phyloP scores from a whole-genome alignment of 2,888 invertebrate species.

The Eupsilia transversa region DNA sequence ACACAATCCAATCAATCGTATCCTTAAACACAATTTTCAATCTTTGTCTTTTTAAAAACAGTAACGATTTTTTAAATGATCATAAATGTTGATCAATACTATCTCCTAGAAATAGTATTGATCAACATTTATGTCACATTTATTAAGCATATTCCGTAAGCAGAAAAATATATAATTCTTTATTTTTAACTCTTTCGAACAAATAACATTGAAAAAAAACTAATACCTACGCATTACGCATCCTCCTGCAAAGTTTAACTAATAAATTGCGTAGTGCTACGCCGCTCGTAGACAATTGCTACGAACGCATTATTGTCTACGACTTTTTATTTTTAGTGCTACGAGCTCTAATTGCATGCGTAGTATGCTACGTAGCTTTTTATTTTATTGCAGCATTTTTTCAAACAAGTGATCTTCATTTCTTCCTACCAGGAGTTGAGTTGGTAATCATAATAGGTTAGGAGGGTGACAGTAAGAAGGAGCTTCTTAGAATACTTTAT shows the following conservation, averaged over 20 bases:
- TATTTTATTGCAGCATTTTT: not conserved
- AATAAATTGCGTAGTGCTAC: constrained; percentile 50
- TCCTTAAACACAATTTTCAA: too few species aligned
- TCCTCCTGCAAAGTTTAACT: constrained; percentile 12
- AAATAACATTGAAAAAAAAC: not conserved
- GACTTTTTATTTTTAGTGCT: constrained; percentile 35
- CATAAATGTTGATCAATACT: too few species aligned
- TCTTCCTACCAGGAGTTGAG: not conserved
- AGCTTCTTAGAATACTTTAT: not conserved
- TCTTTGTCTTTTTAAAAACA: too few species aligned
- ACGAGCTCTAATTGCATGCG: constrained; percentile 37
- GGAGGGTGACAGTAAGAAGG: not conserved
- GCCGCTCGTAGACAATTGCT: constrained; percentile 63
- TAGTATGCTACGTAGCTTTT: constrained; percentile 13
- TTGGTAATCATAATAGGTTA: not conserved
- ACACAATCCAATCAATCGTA: too few species aligned
- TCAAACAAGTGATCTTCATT: not conserved
- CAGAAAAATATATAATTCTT: not conserved
- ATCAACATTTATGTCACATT: not conserved
- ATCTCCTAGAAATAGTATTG: not conserved
- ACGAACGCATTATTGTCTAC: constrained; percentile 52
- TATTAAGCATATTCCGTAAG: not conserved
- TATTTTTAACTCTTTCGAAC: not conserved
- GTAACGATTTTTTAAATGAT: too few species aligned
- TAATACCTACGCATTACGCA: constrained; percentile 4